These are phyloP conservation scores for Syngnathus typhle DNA, from an alignment of 2,113 vertebrate genomes.

Conservation along the genomic window DNA sequence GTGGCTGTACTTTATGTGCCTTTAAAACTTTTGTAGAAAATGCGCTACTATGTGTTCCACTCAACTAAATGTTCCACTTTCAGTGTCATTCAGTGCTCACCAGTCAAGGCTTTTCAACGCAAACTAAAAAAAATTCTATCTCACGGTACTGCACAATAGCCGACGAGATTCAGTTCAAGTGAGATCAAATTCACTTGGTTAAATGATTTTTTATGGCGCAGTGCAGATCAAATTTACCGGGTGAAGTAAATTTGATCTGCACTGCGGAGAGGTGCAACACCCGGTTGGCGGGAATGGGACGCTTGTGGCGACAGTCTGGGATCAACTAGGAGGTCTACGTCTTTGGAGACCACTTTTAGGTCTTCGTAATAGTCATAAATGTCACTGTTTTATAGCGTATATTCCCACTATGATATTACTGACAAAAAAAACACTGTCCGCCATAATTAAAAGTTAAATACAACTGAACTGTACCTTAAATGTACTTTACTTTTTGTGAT, in stretches of 20 bases:
- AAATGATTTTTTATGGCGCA: slow-evolving; percentile 37
- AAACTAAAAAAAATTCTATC: slow-evolving; percentile 18
- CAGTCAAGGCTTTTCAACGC: slow-evolving; percentile 19
- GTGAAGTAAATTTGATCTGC: slow-evolving; percentile 40
- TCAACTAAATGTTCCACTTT: background rate
- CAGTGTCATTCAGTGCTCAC: slow-evolving; percentile 13
- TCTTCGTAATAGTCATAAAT: background rate
- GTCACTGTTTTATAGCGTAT: background rate
- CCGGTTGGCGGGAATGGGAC: slow-evolving; percentile 9
- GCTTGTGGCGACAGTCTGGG: background rate
- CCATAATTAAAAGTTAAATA: too few relatives aligned
- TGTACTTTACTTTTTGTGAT: too few relatives aligned
- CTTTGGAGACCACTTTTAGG: background rate
- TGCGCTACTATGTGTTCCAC: background rate
- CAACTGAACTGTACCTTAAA: too few relatives aligned
- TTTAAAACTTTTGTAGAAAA: background rate
- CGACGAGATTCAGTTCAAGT: slow-evolving; percentile 30
- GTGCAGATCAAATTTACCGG: slow-evolving; percentile 32
- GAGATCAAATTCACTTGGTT: slow-evolving; percentile 43
- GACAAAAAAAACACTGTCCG: too few relatives aligned
- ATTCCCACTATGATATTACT: too few relatives aligned
- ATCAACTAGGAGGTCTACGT: background rate
- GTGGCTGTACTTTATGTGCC: background rate
- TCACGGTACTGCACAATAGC: slow-evolving; percentile 15
- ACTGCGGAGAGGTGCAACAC: slow-evolving; percentile 10